Evolutionary conservation across 2,797 vertebrate genomes (phyloP), one percentile per base, ranked within the genome.

Genomic region (Thaleichthys pacificus): DNA sequence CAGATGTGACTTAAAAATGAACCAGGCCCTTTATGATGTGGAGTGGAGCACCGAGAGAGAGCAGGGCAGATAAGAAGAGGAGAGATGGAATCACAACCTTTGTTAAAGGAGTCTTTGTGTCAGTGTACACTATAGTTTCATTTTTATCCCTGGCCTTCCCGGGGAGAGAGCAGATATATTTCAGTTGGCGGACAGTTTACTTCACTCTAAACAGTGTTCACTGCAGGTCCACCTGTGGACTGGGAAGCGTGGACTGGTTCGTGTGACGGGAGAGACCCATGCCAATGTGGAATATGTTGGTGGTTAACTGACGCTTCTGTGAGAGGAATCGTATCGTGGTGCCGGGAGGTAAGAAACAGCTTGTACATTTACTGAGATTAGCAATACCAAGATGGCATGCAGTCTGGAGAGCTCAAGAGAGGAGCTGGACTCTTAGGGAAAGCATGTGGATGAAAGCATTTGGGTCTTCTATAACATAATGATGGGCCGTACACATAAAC

Each of bases 131-230:
- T 82, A 35, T 82, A 84, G 82, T 78, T 56, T 85, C 85, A 91
- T 89, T 87, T 91, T 86, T 87, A 91, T 91, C 91, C 77, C 75
- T 3, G 62, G 68, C 77, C 84, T 85, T 72, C 72, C 81, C 58
- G 35, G 91, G 76, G 88, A 91, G 88, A 91, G 87, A 86, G 82
- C 81, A 86, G 80, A 77, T 88, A 85, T 87, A 86, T 85, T 87
- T 88, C 82, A 77, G 74, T 76, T 74, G 73, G 72, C 81, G 38
- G 58, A 66, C 89, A 89, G 84, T 89, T 81, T 83, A 72, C 79
- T 74, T 79, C 71, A 77, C 72, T 82, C 72, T 4, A 30, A 30
- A 30, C 28, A 5, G 72, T 76, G 78, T 70, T 70, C 80, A 60
- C 78, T 82, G 82, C 81, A 87, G 85, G 87, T 49, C n/a, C 17